Evolutionary conservation across 1,140 invertebrate species (phyloP).

Genomic region (Drosophila pseudoobscura): DNA sequence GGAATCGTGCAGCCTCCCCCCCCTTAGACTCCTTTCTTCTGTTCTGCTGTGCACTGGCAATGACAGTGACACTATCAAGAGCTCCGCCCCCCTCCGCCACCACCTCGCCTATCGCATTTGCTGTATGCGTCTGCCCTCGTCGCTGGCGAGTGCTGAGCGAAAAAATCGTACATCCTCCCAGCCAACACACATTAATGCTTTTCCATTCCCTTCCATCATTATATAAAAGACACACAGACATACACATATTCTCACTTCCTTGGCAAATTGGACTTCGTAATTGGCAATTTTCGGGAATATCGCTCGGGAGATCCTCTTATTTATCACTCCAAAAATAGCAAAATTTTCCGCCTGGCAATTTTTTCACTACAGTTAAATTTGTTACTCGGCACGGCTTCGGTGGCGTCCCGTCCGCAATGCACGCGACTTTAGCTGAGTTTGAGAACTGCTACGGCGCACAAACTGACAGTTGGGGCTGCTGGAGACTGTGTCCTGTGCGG

Average conservation of each 20-base stretch:
- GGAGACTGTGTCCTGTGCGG: constrained; percentile 38
- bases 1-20: constrained; percentile 55
- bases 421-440: constrained; percentile 66
- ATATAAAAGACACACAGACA: constrained; percentile 59
- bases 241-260: constrained; percentile 31
- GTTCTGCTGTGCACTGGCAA: constrained; percentile 62
- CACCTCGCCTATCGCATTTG: background rate
- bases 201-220: constrained; percentile 34
- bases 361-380: constrained; percentile 73
- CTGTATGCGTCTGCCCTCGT: too few relatives aligned
- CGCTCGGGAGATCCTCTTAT: constrained; percentile 45
- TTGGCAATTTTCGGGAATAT: constrained; percentile 42
- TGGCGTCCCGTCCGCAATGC: constrained; percentile 53
- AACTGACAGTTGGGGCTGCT: constrained; percentile 61
- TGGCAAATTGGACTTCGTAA: constrained; percentile 29
- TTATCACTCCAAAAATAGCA: constrained; percentile 59
- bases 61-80: constrained; percentile 77
- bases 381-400: constrained; percentile 32
- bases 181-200: too few relatives aligned
- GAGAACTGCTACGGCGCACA: constrained; percentile 71
- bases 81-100: constrained; percentile 12
- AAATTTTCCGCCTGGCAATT: constrained; percentile 39
- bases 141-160: too few relatives aligned
- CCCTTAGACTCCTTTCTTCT: constrained; percentile 22
- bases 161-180: constrained; percentile 31